Evolutionary conservation across 2,113 vertebrate species (phyloP).

Genomic region (Notothenia rossii): DNA sequence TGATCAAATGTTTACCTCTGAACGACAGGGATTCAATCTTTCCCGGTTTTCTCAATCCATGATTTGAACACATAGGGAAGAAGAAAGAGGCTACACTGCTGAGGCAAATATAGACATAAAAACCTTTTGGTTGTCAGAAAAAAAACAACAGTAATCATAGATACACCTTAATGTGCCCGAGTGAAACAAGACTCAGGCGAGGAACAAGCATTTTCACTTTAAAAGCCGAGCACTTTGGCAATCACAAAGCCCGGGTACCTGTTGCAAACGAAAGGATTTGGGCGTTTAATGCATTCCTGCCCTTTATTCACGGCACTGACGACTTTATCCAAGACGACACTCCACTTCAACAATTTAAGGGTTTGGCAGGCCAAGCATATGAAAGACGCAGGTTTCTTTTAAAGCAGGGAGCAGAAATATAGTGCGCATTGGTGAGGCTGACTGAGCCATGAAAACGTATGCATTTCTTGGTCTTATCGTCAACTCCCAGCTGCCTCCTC

Average conservation of each 20-base stretch:
- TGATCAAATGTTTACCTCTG: slow-evolving; percentile 59
- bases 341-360: slow-evolving; percentile 73
- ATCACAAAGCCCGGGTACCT: slow-evolving; percentile 70
- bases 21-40: neutral
- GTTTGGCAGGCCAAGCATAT: slow-evolving; percentile 67
- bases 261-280: slow-evolving; percentile 68
- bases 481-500: slow-evolving; percentile 68
- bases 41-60: slow-evolving; percentile 14
- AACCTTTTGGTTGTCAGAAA: neutral
- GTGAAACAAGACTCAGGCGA: slow-evolving; percentile 52
- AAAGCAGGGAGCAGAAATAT: slow-evolving; percentile 57
- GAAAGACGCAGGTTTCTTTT: slow-evolving; percentile 65
- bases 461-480: slow-evolving; percentile 78
- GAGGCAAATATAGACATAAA: slow-evolving; percentile 47
- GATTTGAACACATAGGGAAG: slow-evolving; percentile 25
- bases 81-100: neutral
- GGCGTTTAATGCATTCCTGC: slow-evolving; percentile 73
- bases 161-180: slow-evolving; percentile 44
- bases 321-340: slow-evolving; percentile 76
- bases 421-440: slow-evolving; percentile 45
- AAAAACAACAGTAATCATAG: slow-evolving; percentile 49
- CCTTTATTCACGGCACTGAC: slow-evolving; percentile 74
- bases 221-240: slow-evolving; percentile 69
- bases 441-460: slow-evolving; percentile 74
- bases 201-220: slow-evolving; percentile 81